Evolutionary conservation across 1,140 invertebrate genomes (phyloP), one percentile per base, ranked within the genome.

Genomic region (Nasonia giraulti): DNA sequence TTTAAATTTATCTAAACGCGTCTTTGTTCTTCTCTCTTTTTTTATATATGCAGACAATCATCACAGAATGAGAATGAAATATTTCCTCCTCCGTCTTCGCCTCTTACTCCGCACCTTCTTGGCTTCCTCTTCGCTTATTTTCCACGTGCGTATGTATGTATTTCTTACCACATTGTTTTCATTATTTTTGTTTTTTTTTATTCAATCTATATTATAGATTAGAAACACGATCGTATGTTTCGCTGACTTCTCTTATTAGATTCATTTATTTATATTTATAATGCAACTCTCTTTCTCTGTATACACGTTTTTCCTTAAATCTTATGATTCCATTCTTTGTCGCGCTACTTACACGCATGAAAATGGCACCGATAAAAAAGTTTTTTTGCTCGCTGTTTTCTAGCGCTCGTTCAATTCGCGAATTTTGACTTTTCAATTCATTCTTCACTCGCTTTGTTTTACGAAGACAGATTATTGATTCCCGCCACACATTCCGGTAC

Each of bases 41-140:
- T 68, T 84, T 82, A 12, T 84, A 86, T 89, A 90, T 89, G 89
- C 90, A 88, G 87, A 90, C 89, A 91, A 87, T 91, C 91, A 91
- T 92, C 91, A 92, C 91, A 91, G 90, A 91, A 91, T 91, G 87
- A 91, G 90, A 91, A 91, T 91, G 88, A 91, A 91, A 91, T 90
- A 91, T 90, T 89, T 79, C 62, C 23, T 87, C 50, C 68, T 78
- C 37, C 66, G 11, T 44, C 66, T 75, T 82, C 47, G 78, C 66
- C 71, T 84, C n/a, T 80, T 82, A 74, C 23, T 79, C 55, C 50
- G 68, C 40, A 78, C 73, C 44, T 66, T 77, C 23, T 87, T 79
- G 50, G 69, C 82, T 83, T 68, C 74, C 23, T 73, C 76, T 84
- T 75, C 66, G n/a, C 50, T 40, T 85, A 86, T 85, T 84, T 17